Percentiles rank a stretch among this genome's conserved stretches.
phyloP scores from a whole-genome alignment of 2,888 invertebrate species.

The Agriopis leucophaearia region DNA sequence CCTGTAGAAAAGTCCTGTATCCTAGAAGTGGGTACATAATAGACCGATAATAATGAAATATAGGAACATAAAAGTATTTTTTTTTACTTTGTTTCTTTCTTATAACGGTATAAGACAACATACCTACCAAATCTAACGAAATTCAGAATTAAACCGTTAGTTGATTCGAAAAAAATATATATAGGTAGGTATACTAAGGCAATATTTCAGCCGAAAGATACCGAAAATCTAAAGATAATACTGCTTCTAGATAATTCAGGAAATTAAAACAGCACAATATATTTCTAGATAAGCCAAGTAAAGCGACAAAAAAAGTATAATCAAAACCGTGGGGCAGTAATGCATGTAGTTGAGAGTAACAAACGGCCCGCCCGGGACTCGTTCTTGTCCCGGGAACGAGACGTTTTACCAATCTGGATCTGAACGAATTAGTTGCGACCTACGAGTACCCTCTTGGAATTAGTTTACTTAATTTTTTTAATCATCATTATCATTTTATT shows the following conservation, averaged over 20 bases:
- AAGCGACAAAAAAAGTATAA: slow-evolving; percentile 24
- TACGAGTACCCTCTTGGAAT: slow-evolving; percentile 10
- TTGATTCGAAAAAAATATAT: too few relatives aligned
- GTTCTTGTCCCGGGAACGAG: slow-evolving; percentile 15
- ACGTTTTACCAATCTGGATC: slow-evolving; percentile 12
- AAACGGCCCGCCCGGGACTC: slow-evolving; percentile 17
- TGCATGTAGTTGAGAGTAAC: slow-evolving; percentile 28
- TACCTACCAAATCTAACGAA: too few relatives aligned
- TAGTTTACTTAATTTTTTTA: neutral
- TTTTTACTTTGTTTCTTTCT: too few relatives aligned
- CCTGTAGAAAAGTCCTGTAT: too few relatives aligned
- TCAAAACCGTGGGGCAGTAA: slow-evolving; percentile 15
- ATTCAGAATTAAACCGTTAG: too few relatives aligned
- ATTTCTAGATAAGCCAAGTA: slow-evolving; percentile 2
- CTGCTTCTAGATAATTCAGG: neutral
- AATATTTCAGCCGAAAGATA: too few relatives aligned
- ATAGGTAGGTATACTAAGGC: too few relatives aligned
- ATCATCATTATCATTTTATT: neutral
- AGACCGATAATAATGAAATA: too few relatives aligned
- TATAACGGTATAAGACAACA: too few relatives aligned
- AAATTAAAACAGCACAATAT: neutral
- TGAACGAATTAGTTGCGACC: slow-evolving; percentile 26
- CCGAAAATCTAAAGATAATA: too few relatives aligned
- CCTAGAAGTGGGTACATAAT: too few relatives aligned
- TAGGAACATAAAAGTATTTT: too few relatives aligned